Evolutionary conservation across 2,888 invertebrate species (phyloP), one percentile per base, ranked within the genome.

Genomic region (Pammene aurita): DNA sequence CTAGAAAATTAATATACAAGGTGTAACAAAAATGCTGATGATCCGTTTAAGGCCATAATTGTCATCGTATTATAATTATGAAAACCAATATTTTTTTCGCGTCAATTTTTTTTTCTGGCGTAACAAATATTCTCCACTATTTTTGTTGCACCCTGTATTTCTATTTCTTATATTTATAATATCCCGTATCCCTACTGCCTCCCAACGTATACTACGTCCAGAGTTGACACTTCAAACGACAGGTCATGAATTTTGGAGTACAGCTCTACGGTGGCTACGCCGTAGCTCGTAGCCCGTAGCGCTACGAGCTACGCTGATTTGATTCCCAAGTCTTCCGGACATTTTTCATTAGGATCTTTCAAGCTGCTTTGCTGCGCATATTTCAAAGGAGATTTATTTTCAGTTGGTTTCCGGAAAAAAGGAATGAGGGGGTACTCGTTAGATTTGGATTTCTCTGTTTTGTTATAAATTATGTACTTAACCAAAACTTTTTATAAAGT

Each of bases 161-260:
- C 26, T 26, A n/a, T n/a, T n/a, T n/a, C n/a, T n/a, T n/a, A n/a
- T n/a, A n/a, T n/a, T 35, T 5, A 35, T 5, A 35, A 5, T 35
- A 35, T 7, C 35, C 7, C 7, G 9, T n/a, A 11, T 13, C 52
- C 6, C 54, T 69, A 60, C 69, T 65, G 60, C 55, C 10, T 4
- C 11, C 9, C 14, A 13, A 46, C 38, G 11, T 62, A 58, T 63
- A 71, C 56, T 65, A 46, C 18, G 60, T 1, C 54, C 66, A 68
- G 65, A 80, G 78, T 80, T 86, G 83, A 84, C 85, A 84, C 83
- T 84, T 86, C 85, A 86, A 86, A 85, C 80, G 84, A 74, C 75
- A 77, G 76, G 77, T 84, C 85, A 85, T 88, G 87, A 87, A 89
- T 87, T 88, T 87, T 85, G 82, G 75, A 87, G 77, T 77, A 75